A percentile compares a stretch with the other conserved stretches of the same genome.
Evolutionary conservation across 2,888 invertebrate species (phyloP).

Genomic region (Thelaira solivaga): DNA sequence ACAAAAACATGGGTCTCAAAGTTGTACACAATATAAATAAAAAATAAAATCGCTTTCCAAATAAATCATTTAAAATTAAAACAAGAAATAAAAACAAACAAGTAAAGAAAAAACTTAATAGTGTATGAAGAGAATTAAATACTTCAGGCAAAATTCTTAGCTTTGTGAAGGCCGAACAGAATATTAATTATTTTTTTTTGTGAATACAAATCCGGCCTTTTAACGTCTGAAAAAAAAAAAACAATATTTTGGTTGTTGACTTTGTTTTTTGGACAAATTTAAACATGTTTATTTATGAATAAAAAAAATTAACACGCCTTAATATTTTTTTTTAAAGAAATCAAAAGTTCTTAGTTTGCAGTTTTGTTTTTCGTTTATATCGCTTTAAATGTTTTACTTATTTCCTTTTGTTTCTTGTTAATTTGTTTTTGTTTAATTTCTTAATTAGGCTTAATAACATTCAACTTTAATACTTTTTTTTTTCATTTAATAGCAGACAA

Average conservation of each 20-base stretch:
- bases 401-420: background rate
- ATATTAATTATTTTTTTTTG: background rate
- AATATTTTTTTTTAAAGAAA: background rate
- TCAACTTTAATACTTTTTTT: constrained; percentile 32
- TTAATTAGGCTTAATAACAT: constrained; percentile 39
- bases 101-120: too few species aligned
- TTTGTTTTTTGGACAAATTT: constrained; percentile 10
- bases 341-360: constrained; percentile 10
- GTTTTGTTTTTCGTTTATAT: background rate
- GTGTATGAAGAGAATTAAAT: too few species aligned
- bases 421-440: constrained; percentile 38
- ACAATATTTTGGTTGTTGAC: background rate
- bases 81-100: too few species aligned
- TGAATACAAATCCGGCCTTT: background rate
- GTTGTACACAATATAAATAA: too few species aligned
- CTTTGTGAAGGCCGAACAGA: background rate
- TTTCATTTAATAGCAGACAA: constrained; percentile 36
- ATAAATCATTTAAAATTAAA: too few species aligned
- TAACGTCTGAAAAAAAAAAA: background rate
- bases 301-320: constrained; percentile 33
- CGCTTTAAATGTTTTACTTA: background rate
- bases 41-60: too few species aligned
- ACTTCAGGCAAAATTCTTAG: too few species aligned
- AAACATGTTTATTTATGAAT: background rate
- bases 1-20: too few species aligned